Conservation (phyloP, 2,888 invertebrate genomes). For the Dicyrtomina minuta region DNA sequence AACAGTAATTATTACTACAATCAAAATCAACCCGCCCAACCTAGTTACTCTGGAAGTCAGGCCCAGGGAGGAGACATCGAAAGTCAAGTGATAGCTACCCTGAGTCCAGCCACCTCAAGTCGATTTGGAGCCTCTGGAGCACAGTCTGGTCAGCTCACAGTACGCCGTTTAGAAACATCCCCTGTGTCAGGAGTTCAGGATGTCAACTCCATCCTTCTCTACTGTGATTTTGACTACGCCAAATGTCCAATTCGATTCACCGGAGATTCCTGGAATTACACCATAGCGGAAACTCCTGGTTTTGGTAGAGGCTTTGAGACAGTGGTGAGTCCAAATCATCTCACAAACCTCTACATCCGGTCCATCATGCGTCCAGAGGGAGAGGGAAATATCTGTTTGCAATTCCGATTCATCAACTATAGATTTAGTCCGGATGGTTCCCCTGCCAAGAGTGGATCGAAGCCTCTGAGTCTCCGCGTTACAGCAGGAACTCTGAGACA, state of each 20-base stretch:
- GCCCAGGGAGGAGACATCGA: background rate
- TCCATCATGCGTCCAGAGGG: constrained; percentile 48
- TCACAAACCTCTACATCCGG: constrained; percentile 49
- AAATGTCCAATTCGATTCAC: constrained; percentile 52
- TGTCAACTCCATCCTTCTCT: constrained; percentile 51
- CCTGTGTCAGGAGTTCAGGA: constrained; percentile 47
- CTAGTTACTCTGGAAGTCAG: background rate
- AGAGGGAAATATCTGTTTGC: constrained; percentile 50
- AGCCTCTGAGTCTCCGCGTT: constrained; percentile 44
- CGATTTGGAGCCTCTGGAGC: constrained; percentile 2
- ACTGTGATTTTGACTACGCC: constrained; percentile 53
- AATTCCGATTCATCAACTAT: constrained; percentile 52
- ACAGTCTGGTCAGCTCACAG: constrained; percentile 31
- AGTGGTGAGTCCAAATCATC: constrained; percentile 35
- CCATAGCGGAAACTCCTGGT: constrained; percentile 47
- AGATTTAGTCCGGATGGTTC: constrained; percentile 48
- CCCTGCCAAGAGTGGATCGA: constrained; percentile 38
- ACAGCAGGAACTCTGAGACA: constrained; percentile 49
- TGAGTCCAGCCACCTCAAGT: constrained; percentile 21
- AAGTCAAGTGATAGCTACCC: constrained; percentile 22
- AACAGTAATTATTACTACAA: constrained; percentile 18
- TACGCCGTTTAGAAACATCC: constrained; percentile 43
- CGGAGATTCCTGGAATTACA: constrained; percentile 53
- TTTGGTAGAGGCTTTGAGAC: constrained; percentile 51
- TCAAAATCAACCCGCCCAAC: constrained; percentile 5